phyloP scores from a whole-genome alignment of 2,888 invertebrate species.

The Venustoraphidia nigricollis region DNA sequence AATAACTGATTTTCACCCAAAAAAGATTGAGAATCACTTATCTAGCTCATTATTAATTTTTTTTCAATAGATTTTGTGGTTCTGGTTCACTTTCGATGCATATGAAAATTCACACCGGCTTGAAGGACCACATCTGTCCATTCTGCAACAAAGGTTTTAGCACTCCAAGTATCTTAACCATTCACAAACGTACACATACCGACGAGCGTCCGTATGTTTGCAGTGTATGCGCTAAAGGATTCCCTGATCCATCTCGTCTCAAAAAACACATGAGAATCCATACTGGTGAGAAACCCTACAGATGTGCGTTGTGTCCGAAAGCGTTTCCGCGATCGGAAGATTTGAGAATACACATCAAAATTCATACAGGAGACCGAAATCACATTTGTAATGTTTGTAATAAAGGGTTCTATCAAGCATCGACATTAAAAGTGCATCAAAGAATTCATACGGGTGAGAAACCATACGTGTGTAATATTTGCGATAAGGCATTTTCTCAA shows the following conservation, averaged over 20 bases:
- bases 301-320: constrained; percentile 24
- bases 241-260: constrained; percentile 32
- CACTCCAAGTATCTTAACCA: constrained; percentile 24
- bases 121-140: constrained; percentile 25
- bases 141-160: constrained; percentile 27
- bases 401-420: constrained; percentile 39
- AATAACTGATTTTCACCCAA: too few species aligned
- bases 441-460: constrained; percentile 35
- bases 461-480: constrained; percentile 24
- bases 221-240: constrained; percentile 30
- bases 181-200: constrained; percentile 26
- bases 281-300: constrained; percentile 30
- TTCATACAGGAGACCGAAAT: constrained; percentile 23
- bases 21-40: too few species aligned
- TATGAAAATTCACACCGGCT: constrained; percentile 32
- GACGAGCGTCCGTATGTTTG: constrained; percentile 27
- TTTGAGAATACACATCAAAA: constrained; percentile 24
- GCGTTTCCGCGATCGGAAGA: constrained; percentile 26
- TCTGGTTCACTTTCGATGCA: constrained; percentile 29
- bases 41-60: too few species aligned
- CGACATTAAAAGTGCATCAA: constrained; percentile 37
- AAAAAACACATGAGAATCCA: constrained; percentile 32
- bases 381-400: constrained; percentile 29
- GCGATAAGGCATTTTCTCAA: constrained; percentile 23
- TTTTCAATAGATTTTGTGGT: constrained; percentile 21